A percentile compares a stretch with the other conserved stretches of the same genome.
These are phyloP conservation scores for Caradrina clavipalpis DNA, from an alignment of 2,888 invertebrate genomes.

Conservation along the genomic window DNA sequence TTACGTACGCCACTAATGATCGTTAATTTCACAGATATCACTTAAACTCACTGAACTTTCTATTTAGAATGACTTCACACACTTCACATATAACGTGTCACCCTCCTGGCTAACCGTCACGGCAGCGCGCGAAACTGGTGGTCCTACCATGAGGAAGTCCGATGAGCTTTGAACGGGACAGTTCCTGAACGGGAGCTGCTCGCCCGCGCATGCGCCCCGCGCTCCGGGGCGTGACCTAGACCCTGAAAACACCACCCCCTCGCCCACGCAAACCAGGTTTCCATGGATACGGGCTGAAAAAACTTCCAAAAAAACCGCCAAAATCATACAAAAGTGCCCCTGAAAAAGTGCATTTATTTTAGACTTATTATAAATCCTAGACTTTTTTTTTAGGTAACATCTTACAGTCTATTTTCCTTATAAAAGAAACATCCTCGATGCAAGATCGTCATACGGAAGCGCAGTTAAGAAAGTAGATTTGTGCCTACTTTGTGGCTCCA, in stretches of 20 bases:
- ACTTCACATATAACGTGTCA: slow-evolving; percentile 42
- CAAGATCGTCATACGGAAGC: slow-evolving; percentile 72
- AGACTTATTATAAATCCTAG: neutral
- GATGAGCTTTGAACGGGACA: slow-evolving; percentile 75
- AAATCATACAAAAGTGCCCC: slow-evolving; percentile 43
- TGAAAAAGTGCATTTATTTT: slow-evolving; percentile 1
- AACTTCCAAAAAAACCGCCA: slow-evolving; percentile 66
- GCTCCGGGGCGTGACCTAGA: slow-evolving; percentile 90
- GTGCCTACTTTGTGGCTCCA: slow-evolving; percentile 80
- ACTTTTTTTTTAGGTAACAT: neutral
- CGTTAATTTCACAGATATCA: slow-evolving; percentile 25
- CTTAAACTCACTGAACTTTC: slow-evolving; percentile 34
- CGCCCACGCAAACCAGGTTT: slow-evolving; percentile 83
- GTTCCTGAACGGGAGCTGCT: slow-evolving; percentile 74
- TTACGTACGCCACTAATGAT: slow-evolving; percentile 32
- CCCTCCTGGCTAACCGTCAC: slow-evolving; percentile 13
- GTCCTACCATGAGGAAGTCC: slow-evolving; percentile 77
- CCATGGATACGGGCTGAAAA: slow-evolving; percentile 79
- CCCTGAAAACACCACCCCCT: slow-evolving; percentile 88
- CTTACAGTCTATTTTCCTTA: slow-evolving; percentile 5
- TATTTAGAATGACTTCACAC: slow-evolving; percentile 25
- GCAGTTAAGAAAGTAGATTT: slow-evolving; percentile 69
- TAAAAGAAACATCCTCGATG: slow-evolving; percentile 37
- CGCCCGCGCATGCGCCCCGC: slow-evolving; percentile 82
- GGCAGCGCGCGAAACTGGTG: slow-evolving; percentile 53